A percentile compares a stretch with the other conserved stretches of the same genome.
Conservation (phyloP, 2,113 vertebrate genomes). For the Rutilus rutilus region DNA sequence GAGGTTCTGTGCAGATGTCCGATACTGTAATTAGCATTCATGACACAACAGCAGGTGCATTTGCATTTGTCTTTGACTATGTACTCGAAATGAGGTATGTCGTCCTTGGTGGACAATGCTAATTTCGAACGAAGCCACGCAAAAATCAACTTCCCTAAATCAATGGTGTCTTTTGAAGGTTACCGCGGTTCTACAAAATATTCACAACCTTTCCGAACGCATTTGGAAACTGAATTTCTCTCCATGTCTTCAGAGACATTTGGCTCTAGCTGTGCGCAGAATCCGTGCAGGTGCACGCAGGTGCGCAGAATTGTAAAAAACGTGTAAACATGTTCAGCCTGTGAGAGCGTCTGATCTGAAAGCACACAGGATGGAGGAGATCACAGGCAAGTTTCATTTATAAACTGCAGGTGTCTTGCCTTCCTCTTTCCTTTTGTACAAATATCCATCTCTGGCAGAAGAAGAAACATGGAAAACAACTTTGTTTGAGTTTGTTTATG, state of each 20-base stretch:
- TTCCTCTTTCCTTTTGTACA: not conserved
- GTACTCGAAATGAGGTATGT: conserved; percentile 19
- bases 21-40: conserved; percentile 34
- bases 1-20: not conserved
- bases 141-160: conserved; percentile 33
- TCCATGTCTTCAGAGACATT: not conserved
- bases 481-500: not conserved
- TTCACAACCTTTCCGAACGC: not conserved
- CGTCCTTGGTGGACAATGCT: conserved; percentile 9
- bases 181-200: not conserved
- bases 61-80: conserved; percentile 42
- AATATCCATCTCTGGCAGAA: conserved; percentile 3
- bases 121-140: conserved; percentile 3
- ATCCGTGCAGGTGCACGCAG: not conserved
- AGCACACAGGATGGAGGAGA: not conserved
- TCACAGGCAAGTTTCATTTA: conserved; percentile 25
- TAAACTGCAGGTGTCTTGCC: conserved; percentile 25
- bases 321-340: conserved; percentile 25
- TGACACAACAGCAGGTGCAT: not conserved
- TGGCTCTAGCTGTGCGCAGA: conserved; percentile 5
- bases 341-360: conserved; percentile 17
- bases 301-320: not conserved
- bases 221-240: conserved; percentile 9
- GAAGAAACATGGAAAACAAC: conserved; percentile 1
- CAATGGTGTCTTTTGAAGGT: conserved; percentile 37